Evolutionary conservation across 2,113 vertebrate species (phyloP).

Genomic region (Mustelus asterias): DNA sequence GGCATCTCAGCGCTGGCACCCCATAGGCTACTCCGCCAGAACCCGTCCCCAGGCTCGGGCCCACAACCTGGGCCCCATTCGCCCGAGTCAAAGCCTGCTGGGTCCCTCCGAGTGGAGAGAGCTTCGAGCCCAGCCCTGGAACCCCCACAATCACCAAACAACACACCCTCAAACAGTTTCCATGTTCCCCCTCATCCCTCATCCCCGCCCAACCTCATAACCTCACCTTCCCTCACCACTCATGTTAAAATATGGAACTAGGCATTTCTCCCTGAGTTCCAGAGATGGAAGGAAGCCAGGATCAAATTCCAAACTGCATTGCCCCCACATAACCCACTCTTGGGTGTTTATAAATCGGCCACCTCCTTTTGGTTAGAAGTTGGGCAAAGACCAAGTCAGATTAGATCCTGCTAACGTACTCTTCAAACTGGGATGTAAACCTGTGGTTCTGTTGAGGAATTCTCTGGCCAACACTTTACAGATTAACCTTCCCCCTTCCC

Average conservation of each 20-base stretch:
- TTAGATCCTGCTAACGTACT: neutral
- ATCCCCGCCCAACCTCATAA: neutral
- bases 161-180: slow-evolving; percentile 41
- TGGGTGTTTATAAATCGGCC: neutral
- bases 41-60: slow-evolving; percentile 53
- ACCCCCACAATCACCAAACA: slow-evolving; percentile 46
- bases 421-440: neutral
- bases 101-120: slow-evolving; percentile 50
- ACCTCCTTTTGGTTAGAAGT: neutral
- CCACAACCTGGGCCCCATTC: slow-evolving; percentile 43
- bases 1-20: slow-evolving; percentile 42
- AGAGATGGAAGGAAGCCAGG: neutral
- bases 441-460: neutral
- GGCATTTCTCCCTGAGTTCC: neutral
- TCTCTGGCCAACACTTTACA: neutral
- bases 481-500: neutral
- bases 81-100: slow-evolving; percentile 49
- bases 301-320: neutral
- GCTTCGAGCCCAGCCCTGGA: slow-evolving; percentile 44
- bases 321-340: neutral
- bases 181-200: neutral
- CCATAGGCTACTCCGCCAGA: slow-evolving; percentile 62
- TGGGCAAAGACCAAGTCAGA: neutral
- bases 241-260: neutral
- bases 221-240: neutral